Evolutionary conservation across 2,888 invertebrate genomes (phyloP).

Genomic region (Drosophila bunnanda): DNA sequence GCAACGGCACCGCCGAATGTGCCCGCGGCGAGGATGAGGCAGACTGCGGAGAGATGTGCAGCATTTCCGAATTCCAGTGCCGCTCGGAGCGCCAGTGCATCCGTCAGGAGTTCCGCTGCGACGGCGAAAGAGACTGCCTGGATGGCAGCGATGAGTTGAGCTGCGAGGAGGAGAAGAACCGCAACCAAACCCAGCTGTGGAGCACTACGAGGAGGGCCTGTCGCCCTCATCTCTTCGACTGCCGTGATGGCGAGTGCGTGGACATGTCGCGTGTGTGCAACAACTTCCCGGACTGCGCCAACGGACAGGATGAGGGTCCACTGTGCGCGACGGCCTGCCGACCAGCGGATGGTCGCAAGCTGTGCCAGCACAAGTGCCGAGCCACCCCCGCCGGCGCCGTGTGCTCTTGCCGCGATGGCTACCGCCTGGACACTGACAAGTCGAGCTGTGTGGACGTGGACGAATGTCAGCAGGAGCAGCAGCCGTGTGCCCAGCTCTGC

Average conservation of each 20-base stretch:
- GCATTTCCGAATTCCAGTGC: conserved; percentile 88
- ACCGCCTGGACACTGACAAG: conserved; percentile 85
- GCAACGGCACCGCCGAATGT: conserved; percentile 89
- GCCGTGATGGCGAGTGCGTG: conserved; percentile 88
- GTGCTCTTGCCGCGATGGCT: conserved; percentile 89
- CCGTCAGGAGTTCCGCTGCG: conserved; percentile 86
- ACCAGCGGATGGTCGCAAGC: conserved; percentile 44
- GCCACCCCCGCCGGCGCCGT: conserved; percentile 88
- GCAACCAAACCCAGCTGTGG: conserved; percentile 55
- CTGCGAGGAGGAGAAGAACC: conserved; percentile 75
- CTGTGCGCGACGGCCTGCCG: conserved; percentile 86
- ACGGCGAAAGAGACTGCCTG: conserved; percentile 88
- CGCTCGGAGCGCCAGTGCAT: conserved; percentile 87
- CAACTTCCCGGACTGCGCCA: conserved; percentile 87
- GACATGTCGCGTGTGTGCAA: conserved; percentile 88
- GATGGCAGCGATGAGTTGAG: conserved; percentile 91
- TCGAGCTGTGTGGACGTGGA: conserved; percentile 88
- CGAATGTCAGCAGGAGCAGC: conserved; percentile 87
- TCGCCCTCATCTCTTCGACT: conserved; percentile 85
- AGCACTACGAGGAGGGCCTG: conserved; percentile 67
- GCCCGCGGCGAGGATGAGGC: conserved; percentile 90
- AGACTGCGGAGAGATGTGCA: conserved; percentile 86
- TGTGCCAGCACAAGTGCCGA: conserved; percentile 87
- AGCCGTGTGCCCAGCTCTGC: conserved; percentile 88
- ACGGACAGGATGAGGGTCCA: conserved; percentile 89